Conservation (phyloP, 1,140 invertebrate species). For the Sycophaga agraensis region DNA sequence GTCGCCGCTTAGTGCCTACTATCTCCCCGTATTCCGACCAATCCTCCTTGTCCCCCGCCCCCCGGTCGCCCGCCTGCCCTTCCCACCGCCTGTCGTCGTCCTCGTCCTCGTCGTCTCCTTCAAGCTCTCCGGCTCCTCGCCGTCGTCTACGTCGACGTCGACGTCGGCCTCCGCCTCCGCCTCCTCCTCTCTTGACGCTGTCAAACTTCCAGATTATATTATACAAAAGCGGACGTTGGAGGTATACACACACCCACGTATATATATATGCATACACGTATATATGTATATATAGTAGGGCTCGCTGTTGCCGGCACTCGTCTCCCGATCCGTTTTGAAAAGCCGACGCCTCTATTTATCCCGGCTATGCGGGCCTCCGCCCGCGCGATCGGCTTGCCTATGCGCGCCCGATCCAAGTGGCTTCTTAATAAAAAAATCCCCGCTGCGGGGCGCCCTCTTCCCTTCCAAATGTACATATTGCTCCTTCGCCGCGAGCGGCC, state of each 20-base stretch:
- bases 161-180: constrained; percentile 10
- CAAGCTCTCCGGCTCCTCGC: background rate
- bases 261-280: background rate
- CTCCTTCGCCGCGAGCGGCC: no score
- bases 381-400: no score
- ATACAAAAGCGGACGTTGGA: constrained; percentile 34
- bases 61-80: no score
- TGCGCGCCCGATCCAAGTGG: no score
- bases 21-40: constrained; percentile 49
- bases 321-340: constrained; percentile 18
- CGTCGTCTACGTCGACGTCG: constrained; percentile 13
- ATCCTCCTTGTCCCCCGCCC: constrained; percentile 40
- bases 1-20: constrained; percentile 36
- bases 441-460: no score
- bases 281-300: background rate
- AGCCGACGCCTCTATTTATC: no score
- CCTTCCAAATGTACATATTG: no score
- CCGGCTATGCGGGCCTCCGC: no score
- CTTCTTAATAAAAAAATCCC: no score
- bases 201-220: constrained; percentile 39
- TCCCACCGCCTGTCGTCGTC: background rate
- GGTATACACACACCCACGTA: no score
- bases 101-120: constrained; percentile 18
- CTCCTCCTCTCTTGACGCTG: constrained; percentile 31
- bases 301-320: no score